Base-by-base conservation (phyloP, 1,140 invertebrate species). In the Heliconius eleuchia region DNA sequence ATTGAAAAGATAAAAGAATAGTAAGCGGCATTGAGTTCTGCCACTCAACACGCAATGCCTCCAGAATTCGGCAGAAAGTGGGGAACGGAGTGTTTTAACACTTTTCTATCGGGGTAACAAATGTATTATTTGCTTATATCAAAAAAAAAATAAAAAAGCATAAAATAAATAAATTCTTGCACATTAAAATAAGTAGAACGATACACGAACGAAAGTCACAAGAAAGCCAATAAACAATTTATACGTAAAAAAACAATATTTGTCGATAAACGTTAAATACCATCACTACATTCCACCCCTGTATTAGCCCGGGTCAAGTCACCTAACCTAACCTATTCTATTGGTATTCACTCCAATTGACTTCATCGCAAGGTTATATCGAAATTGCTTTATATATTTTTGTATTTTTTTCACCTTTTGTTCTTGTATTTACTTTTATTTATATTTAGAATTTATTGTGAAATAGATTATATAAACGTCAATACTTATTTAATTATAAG, bases 221-320 rank as follows among this genome's bases (percentile, higher is more conserved):
- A n/a, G 19, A 55, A 55, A 55, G 52, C 19, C 52, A 55, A 18
- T 34, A 34, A 34, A 70, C 16, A 30, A 27, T 70, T 34, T 30
- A 3, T 70, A 70, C 1, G 9, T 16, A n/a, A 70, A 27, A 70
- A 13, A 30, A 70, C 9, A 0, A 37, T 71, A 71, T 18, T 71
- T 66, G 71, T 37, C n/a, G 23, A 73, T 27, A 85, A 84, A 78
- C 80, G 83, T 76, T 80, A 80, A 46, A 19, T 73, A 73, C 30
- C 83, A 82, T 83, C 82, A 73, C 85, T 80, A 84, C 46, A 80
- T 84, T 57, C 74, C 80, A 80, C 81, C 83, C 82, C 73, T 80
- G 84, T 84, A 92, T 91, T 91, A 91, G 86, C 80, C 80, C 80
- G 80, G 91, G 89, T 90, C 88, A 86, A 85, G 83, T 83, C 87